These are phyloP conservation scores for Heliconius aoede DNA, from an alignment of 2,888 invertebrate species.

Conservation along the genomic window DNA sequence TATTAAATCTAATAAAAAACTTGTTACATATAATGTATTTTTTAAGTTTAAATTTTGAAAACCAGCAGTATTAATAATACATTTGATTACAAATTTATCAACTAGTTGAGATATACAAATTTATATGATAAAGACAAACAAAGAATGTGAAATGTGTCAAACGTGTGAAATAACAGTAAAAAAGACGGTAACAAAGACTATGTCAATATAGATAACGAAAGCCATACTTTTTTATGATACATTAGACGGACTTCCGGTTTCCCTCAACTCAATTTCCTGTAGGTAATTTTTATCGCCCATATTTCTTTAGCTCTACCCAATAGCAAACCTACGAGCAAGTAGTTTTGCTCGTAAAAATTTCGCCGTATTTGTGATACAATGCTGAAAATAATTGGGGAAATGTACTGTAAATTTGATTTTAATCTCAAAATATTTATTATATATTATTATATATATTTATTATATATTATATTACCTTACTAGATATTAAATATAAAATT, in stretches of 20 bases:
- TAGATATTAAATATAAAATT: too few relatives aligned
- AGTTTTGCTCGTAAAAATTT: constrained; percentile 11
- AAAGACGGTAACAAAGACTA: neutral
- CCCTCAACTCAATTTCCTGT: constrained; percentile 36
- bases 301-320: constrained; percentile 32
- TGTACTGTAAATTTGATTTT: neutral
- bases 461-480: too few relatives aligned
- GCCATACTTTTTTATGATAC: constrained; percentile 26
- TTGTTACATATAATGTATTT: too few relatives aligned
- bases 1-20: too few relatives aligned
- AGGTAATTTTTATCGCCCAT: constrained; percentile 38
- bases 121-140: neutral
- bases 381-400: neutral
- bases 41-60: too few relatives aligned
- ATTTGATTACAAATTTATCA: too few relatives aligned
- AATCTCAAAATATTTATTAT: neutral
- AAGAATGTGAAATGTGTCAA: too few relatives aligned
- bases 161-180: neutral
- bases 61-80: too few relatives aligned
- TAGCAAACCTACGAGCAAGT: constrained; percentile 8
- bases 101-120: too few relatives aligned
- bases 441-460: too few relatives aligned
- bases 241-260: constrained; percentile 31
- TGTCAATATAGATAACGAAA: constrained; percentile 2
- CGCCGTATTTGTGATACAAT: neutral